Conservation (phyloP, 1,140 invertebrate genomes). For the Atta cephalotes region DNA sequence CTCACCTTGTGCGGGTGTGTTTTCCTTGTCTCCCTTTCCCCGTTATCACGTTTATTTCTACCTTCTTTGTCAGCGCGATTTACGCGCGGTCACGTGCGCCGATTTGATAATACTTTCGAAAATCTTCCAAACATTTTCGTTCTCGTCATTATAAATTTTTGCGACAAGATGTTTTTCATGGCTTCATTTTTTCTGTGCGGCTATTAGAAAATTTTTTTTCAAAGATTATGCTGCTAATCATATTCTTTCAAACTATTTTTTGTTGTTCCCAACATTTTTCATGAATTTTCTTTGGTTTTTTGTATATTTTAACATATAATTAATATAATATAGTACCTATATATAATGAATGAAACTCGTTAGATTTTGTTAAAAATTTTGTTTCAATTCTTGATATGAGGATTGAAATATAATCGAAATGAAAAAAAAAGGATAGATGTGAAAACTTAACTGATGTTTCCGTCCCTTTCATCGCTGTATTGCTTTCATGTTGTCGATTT, state of each 20-base stretch:
- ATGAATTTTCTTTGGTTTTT: not conserved
- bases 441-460: not conserved
- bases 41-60: constrained; percentile 63
- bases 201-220: not conserved
- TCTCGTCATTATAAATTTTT: constrained; percentile 67
- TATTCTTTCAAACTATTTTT: not conserved
- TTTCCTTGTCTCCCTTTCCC: not conserved
- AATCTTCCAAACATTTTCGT: constrained; percentile 62
- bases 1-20: not conserved
- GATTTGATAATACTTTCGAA: constrained; percentile 71
- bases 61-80: constrained; percentile 56
- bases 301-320: not conserved
- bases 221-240: not conserved
- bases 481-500: constrained; percentile 14
- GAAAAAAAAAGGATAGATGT: not conserved
- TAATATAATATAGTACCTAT: not conserved
- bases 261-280: not conserved
- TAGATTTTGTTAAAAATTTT: constrained; percentile 6
- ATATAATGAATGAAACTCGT: constrained; percentile 2
- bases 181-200: not conserved
- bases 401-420: not conserved
- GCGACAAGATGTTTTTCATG: constrained; percentile 41
- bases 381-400: not conserved
- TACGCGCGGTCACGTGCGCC: constrained; percentile 64
- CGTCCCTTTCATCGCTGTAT: not conserved